Evolutionary conservation across 2,888 invertebrate genomes (phyloP), one percentile per base, ranked within the genome.

Genomic region (Drosophila bunnanda): DNA sequence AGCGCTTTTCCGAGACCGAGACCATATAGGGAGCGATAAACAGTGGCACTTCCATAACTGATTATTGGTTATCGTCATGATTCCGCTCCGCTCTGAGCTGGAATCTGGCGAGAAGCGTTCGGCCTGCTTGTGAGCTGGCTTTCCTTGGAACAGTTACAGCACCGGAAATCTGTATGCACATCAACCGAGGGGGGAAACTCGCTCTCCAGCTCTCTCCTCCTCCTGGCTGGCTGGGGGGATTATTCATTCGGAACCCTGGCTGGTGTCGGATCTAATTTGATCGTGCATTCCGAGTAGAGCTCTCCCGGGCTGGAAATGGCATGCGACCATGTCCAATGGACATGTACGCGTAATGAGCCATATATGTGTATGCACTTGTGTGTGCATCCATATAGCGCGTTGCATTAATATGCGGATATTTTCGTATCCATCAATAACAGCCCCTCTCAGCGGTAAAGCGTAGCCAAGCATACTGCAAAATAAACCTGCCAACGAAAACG

Each of bases 401-500:
- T 46, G 20, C 44, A 22, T 56, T 56, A 32, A 43, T 28, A 36
- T 30, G 34, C 46, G 20, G 20, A 28, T 44, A 44, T 44, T 5
- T 22, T 15, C 30, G 30, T 62, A 62, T 62, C 46, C n/a, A 61
- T 61, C 44, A 56, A 59, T 59, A 59, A 30, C 56, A 46, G 56
- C 44, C n/a, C 44, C 44, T 30, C 12, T 32, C 60, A 36, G 44
- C 36, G 44, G 17, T 22, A 28, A 60, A 62, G 53, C 52, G 28
- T 50, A 66, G 17, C 55, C 55, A 46, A 68, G 54, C 54, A 68
- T 65, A 50, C 13, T 17, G 43, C 22, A n/a, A 55, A 55, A 38
- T 43, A 17, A 38, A 66, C 46, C 38, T 54, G 66, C 68, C 22
- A 32, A 48, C 64, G 62, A 50, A 65, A 67, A 30, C 32, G 66